Percentiles rank a stretch among this genome's conserved stretches.
These are phyloP conservation scores for Brachionus rotundiformis DNA, from an alignment of 1,140 invertebrate species.

Conservation along the genomic window DNA sequence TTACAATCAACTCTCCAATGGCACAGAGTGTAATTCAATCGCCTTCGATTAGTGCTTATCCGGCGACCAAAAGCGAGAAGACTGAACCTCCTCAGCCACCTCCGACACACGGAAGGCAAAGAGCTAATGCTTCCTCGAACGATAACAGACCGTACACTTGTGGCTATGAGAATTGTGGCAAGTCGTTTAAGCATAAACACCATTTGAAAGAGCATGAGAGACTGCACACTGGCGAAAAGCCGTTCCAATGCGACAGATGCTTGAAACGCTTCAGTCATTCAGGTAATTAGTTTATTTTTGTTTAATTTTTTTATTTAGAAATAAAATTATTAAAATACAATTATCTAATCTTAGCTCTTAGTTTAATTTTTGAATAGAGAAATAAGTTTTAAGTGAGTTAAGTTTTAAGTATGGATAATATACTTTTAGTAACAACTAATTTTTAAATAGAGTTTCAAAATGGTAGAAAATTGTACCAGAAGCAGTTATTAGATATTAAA, in stretches of 20 bases:
- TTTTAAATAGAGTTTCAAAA: too few relatives aligned
- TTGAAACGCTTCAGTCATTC: conserved; percentile 53
- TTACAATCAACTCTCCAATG: neutral
- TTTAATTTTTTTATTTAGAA: neutral
- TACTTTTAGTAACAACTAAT: too few relatives aligned
- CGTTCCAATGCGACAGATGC: conserved; percentile 53
- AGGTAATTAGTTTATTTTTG: neutral
- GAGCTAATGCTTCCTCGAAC: conserved; percentile 23
- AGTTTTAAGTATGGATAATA: too few relatives aligned
- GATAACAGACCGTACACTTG: conserved; percentile 49
- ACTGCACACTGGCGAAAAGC: conserved; percentile 54
- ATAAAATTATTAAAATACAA: too few relatives aligned
- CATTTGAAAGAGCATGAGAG: conserved; percentile 52
- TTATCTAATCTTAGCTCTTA: too few relatives aligned
- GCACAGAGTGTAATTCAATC: neutral
- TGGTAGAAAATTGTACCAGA: too few relatives aligned
- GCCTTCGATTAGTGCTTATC: neutral
- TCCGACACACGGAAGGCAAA: neutral
- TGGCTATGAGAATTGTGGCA: conserved; percentile 49
- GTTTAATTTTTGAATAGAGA: too few relatives aligned
- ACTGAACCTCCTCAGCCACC: neutral
- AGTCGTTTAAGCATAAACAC: conserved; percentile 52
- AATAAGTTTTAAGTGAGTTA: too few relatives aligned
- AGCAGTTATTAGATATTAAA: too few relatives aligned
- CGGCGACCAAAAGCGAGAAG: neutral